Conservation (phyloP, 1,140 invertebrate species). For the Heliconius melpomene region DNA sequence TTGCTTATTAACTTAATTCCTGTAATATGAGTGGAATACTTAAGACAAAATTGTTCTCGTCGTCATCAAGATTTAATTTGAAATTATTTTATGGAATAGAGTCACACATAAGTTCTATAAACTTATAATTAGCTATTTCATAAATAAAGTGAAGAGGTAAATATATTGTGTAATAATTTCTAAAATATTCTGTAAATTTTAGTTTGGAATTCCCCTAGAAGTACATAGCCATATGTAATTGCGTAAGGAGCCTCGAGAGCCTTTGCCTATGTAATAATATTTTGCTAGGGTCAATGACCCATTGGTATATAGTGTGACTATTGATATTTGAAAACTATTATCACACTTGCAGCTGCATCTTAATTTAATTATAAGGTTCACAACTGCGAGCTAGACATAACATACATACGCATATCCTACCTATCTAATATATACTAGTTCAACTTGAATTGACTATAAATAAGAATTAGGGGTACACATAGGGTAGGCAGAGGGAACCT, state of each 20-base stretch:
- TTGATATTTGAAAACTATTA: conserved; percentile 42
- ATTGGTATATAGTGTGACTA: conserved; percentile 37
- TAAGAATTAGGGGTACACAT: too few relatives aligned
- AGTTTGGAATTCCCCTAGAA: conserved; percentile 52
- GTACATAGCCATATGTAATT: conserved; percentile 51
- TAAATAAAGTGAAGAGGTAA: neutral
- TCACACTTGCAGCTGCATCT: conserved; percentile 43
- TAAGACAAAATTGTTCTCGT: too few relatives aligned
- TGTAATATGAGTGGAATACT: too few relatives aligned
- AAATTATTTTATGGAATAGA: too few relatives aligned
- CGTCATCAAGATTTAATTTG: too few relatives aligned
- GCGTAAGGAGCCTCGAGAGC: conserved; percentile 65
- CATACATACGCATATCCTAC: neutral
- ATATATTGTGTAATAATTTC: neutral
- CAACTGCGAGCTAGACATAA: conserved; percentile 18
- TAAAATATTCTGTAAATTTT: neutral
- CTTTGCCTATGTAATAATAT: conserved; percentile 62
- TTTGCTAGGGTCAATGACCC: conserved; percentile 65
- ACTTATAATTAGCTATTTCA: neutral
- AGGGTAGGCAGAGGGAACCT: too few relatives aligned
- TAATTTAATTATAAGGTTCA: conserved; percentile 28
- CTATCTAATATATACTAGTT: neutral
- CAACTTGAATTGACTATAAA: too few relatives aligned
- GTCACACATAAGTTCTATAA: too few relatives aligned
- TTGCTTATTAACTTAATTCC: too few relatives aligned